Evolutionary conservation across 2,113 vertebrate genomes (phyloP).

Genomic region (Oryzias woworae): DNA sequence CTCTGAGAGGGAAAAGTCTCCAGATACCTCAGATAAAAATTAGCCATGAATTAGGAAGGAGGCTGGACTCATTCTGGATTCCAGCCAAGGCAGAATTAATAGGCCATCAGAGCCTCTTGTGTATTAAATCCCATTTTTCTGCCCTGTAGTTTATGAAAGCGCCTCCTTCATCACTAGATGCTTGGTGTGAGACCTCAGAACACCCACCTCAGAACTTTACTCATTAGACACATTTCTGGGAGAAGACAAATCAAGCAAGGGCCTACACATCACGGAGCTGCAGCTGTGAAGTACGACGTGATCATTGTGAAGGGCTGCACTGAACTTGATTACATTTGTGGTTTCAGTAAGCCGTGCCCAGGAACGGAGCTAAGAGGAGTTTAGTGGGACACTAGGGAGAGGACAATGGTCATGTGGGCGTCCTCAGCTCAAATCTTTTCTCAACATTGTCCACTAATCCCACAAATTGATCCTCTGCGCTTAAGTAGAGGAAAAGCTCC

Average conservation of each 20-base stretch:
- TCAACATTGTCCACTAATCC: constrained; percentile 65
- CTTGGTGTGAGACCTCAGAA: constrained; percentile 72
- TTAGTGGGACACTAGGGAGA: constrained; percentile 49
- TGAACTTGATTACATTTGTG: constrained; percentile 60
- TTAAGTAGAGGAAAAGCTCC: constrained; percentile 43
- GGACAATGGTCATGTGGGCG: constrained; percentile 44
- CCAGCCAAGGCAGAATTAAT: constrained; percentile 92
- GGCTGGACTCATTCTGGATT: constrained; percentile 87
- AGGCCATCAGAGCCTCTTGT: constrained; percentile 91
- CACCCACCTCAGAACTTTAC: constrained; percentile 74
- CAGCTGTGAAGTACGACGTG: constrained; percentile 39
- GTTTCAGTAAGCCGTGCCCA: constrained; percentile 53
- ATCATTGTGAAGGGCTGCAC: constrained; percentile 42
- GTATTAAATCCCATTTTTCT: constrained; percentile 94
- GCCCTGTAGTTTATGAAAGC: constrained; percentile 82
- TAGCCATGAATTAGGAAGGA: constrained; percentile 93
- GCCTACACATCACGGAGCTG: constrained; percentile 35
- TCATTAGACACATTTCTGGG: constrained; percentile 78
- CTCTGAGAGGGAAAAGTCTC: constrained; percentile 79
- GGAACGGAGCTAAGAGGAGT: constrained; percentile 63
- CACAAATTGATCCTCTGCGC: constrained; percentile 64
- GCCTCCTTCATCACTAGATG: constrained; percentile 76
- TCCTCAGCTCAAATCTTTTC: constrained; percentile 61
- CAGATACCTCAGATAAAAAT: constrained; percentile 92
- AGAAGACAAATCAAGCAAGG: constrained; percentile 53